Percentiles rank a stretch among this genome's conserved stretches.
Evolutionary conservation across 2,113 vertebrate species (phyloP).

Genomic region (Cathartes aura): DNA sequence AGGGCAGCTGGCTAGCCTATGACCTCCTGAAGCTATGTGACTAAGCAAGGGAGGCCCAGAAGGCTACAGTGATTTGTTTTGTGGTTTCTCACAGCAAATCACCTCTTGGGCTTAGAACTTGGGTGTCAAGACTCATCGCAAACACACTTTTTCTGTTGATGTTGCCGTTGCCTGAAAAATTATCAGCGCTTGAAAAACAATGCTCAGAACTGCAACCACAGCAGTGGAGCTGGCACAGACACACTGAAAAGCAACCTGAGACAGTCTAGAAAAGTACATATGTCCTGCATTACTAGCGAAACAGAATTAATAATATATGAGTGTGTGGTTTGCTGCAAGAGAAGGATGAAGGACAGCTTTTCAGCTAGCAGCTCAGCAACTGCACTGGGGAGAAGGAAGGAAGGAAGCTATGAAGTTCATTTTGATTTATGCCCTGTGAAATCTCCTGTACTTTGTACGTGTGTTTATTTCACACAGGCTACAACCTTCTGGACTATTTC

Average conservation of each 20-base stretch:
- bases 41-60: neutral
- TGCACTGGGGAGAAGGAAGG: neutral
- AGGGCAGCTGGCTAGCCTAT: neutral
- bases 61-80: neutral
- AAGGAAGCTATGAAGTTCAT: neutral
- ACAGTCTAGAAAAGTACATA: neutral
- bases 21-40: neutral
- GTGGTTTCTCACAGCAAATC: neutral
- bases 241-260: neutral
- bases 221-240: neutral
- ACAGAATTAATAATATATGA: constrained; percentile 30
- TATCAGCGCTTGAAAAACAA: neutral
- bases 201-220: neutral
- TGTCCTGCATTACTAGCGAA: neutral
- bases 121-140: neutral
- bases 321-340: neutral
- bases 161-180: neutral
- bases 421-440: constrained; percentile 21
- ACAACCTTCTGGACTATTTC: constrained; percentile 15
- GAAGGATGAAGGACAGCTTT: constrained; percentile 16
- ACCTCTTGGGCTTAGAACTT: neutral
- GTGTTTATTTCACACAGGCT: constrained; percentile 2
- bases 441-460: neutral
- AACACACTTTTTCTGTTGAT: neutral
- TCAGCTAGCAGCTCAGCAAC: constrained; percentile 11